A percentile compares a stretch with the other conserved stretches of the same genome.
phyloP scores from a whole-genome alignment of 2,888 invertebrate genomes.

The Choristoneura rosaceana region DNA sequence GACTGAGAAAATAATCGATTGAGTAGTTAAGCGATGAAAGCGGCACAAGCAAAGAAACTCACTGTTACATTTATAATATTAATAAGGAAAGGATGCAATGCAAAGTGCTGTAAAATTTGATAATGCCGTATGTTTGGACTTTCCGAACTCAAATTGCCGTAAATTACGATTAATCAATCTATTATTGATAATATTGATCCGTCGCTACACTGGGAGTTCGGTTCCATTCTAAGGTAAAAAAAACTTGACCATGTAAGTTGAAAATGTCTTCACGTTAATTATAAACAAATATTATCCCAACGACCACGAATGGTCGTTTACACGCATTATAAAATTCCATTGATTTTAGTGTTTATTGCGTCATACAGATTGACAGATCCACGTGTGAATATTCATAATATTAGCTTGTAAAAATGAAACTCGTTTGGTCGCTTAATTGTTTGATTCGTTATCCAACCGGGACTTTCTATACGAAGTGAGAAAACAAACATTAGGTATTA shows the following conservation, averaged over 20 bases:
- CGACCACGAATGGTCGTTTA: neutral
- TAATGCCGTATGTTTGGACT: too few relatives aligned
- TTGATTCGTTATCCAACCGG: constrained; percentile 31
- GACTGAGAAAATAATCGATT: too few relatives aligned
- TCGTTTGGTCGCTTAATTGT: constrained; percentile 26
- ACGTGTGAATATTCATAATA: constrained; percentile 26
- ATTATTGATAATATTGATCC: too few relatives aligned
- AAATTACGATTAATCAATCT: too few relatives aligned
- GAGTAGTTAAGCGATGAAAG: too few relatives aligned
- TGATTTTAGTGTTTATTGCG: constrained; percentile 13
- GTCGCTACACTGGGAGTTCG: neutral
- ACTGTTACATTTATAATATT: too few relatives aligned
- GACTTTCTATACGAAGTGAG: constrained; percentile 31
- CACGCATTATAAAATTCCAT: constrained; percentile 9
- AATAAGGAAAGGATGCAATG: too few relatives aligned
- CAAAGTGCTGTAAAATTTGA: too few relatives aligned
- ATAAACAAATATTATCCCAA: constrained; percentile 6
- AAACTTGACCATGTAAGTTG: neutral
- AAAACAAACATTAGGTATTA: constrained; percentile 5
- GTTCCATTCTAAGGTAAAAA: neutral
- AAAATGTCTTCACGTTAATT: neutral
- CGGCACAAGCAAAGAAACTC: too few relatives aligned
- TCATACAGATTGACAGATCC: constrained; percentile 24
- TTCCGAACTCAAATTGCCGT: too few relatives aligned
- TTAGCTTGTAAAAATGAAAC: constrained; percentile 36